Evolutionary conservation across 2,888 invertebrate genomes (phyloP), one percentile per base, ranked within the genome.

Genomic region (Aproaerema taeniolella): DNA sequence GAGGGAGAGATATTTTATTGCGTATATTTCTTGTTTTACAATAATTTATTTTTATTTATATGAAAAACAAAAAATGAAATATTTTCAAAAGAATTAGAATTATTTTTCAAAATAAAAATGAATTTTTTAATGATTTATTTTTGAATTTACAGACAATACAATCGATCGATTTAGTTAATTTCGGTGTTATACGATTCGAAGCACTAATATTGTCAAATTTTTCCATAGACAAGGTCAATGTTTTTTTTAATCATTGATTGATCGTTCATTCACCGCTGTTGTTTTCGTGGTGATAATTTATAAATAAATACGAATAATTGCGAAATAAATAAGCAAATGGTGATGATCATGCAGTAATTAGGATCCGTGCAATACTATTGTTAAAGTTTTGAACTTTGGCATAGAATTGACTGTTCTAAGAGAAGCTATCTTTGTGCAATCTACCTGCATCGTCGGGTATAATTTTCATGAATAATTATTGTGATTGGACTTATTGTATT

Each of bases 211-310:
- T 73, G 67, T 72, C 69, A 68, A 62, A 56, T 53, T 50, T 54
- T 55, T 45, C 60, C 70, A 76, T 65, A 72, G 66, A 75, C 68
- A 71, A 46, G n/a, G n/a, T n/a, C 54, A 53, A 50, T 62, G 55
- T 54, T 72, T 71, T 78, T 74, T 76, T 72, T 73, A 74, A 72
- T 81, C 78, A 80, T 76, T 75, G 82, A 82, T 83, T 74, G 82
- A 82, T 83, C 82, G 82, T 85, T 86, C 85, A 85, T 82, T 83
- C 85, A 86, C 85, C 83, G 82, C 83, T 77, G 81, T 78, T 82
- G 80, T 83, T 83, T 83, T 83, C 78, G 81, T 72, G 79, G 83
- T 83, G 82, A 77, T 77, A 70, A 78, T 79, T 73, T 73, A 78
- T 79, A 80, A 82, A 77, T 75, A 74, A 66, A 72, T 62, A 73